These are phyloP conservation scores for Cnemophilus loriae DNA, from an alignment of 2,113 vertebrate species.

Conservation along the genomic window DNA sequence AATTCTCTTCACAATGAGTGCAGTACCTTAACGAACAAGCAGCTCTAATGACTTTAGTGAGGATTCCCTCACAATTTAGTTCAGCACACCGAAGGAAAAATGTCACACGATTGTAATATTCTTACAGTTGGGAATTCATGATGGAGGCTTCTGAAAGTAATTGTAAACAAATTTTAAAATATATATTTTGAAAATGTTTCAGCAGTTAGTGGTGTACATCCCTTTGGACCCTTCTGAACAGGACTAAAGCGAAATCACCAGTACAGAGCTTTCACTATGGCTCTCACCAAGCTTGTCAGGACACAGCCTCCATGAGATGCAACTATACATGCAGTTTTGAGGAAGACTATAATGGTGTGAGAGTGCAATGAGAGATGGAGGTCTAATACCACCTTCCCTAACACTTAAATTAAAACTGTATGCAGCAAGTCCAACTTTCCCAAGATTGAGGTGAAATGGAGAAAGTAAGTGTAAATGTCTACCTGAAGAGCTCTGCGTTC, in stretches of 20 bases:
- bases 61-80: background rate
- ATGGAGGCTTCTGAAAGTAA: background rate
- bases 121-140: background rate
- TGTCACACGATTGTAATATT: background rate
- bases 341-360: background rate
- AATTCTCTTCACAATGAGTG: background rate
- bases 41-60: background rate
- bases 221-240: background rate
- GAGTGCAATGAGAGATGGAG: rapidly evolving
- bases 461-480: background rate
- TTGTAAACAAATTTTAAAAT: background rate
- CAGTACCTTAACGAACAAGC: background rate
- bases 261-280: background rate
- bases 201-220: background rate
- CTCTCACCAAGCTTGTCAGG: background rate
- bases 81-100: background rate
- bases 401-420: background rate
- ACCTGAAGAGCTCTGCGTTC: background rate
- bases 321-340: background rate
- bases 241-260: background rate
- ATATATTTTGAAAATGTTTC: background rate
- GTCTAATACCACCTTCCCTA: background rate
- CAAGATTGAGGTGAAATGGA: background rate
- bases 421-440: background rate
- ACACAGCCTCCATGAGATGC: background rate